A percentile compares a stretch with the other conserved stretches of the same genome.
Evolutionary conservation across 1,140 invertebrate genomes (phyloP).

Genomic region (Tenebrio molitor): DNA sequence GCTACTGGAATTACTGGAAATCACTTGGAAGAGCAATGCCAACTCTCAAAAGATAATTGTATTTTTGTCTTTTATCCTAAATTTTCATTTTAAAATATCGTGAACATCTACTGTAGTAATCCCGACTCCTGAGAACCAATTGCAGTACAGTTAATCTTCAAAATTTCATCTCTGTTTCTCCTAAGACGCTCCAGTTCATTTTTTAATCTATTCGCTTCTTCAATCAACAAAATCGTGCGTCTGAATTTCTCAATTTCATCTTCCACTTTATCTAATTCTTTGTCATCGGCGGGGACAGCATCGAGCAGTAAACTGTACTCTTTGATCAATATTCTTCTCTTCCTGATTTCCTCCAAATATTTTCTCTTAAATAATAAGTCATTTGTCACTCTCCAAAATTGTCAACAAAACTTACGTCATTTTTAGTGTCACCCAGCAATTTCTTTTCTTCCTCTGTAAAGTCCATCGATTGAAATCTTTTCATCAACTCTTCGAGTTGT

Average conservation of each 20-base stretch:
- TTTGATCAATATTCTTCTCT: neutral
- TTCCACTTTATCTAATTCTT: neutral
- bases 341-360: neutral
- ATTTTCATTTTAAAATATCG: too few relatives aligned
- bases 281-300: neutral
- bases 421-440: neutral
- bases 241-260: neutral
- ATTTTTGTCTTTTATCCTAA: too few relatives aligned
- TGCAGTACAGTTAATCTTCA: neutral
- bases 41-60: too few relatives aligned
- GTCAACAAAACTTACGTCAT: neutral
- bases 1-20: too few relatives aligned
- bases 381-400: neutral
- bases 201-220: neutral
- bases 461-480: neutral
- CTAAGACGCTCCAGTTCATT: neutral
- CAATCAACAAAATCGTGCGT: neutral
- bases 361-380: neutral
- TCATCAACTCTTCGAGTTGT: neutral
- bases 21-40: too few relatives aligned
- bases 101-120: too few relatives aligned
- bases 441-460: constrained; percentile 11
- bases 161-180: neutral
- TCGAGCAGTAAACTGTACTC: neutral
- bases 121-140: neutral